Conservation (phyloP, 2,888 invertebrate genomes). For the Oxytorus armatus region DNA sequence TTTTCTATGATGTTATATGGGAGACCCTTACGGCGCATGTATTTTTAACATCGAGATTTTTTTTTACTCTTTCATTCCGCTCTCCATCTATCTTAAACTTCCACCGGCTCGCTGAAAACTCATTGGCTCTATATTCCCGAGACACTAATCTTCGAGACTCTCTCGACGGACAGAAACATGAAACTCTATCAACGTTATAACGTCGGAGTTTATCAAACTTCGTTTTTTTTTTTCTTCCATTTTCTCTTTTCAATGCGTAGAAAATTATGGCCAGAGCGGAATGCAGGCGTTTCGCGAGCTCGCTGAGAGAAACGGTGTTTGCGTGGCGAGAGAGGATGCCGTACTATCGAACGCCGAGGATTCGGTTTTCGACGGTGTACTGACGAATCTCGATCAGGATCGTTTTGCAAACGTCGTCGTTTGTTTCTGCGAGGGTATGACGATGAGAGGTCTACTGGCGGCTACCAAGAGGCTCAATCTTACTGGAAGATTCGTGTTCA, state of each 20-base stretch:
- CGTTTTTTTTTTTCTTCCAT: slow-evolving; percentile 43
- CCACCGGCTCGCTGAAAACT: slow-evolving; percentile 73
- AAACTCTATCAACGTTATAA: slow-evolving; percentile 21
- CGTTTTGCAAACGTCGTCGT: slow-evolving; percentile 88
- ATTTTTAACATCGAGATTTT: slow-evolving; percentile 47
- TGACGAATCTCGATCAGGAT: slow-evolving; percentile 86
- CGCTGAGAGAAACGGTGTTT: slow-evolving; percentile 88
- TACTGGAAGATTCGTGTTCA: slow-evolving; percentile 87
- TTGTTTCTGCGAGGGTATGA: slow-evolving; percentile 92
- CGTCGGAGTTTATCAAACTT: neutral
- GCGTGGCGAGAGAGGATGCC: slow-evolving; percentile 89
- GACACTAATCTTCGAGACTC: slow-evolving; percentile 10
- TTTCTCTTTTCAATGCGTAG: slow-evolving; percentile 83
- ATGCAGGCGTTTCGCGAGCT: slow-evolving; percentile 91
- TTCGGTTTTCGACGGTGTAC: slow-evolving; percentile 86
- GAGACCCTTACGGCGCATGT: slow-evolving; percentile 5
- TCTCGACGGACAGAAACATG: slow-evolving; percentile 5
- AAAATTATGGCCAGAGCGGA: slow-evolving; percentile 91
- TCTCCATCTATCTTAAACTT: slow-evolving; percentile 35
- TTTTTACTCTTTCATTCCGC: neutral
- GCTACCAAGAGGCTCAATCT: slow-evolving; percentile 87
- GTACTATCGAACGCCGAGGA: slow-evolving; percentile 87
- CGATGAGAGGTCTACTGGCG: slow-evolving; percentile 88
- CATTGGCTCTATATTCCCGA: slow-evolving; percentile 37
- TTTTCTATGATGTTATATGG: neutral